These are phyloP conservation scores for Butastur rufipennis DNA, from an alignment of 2,113 vertebrate genomes.

Conservation along the genomic window DNA sequence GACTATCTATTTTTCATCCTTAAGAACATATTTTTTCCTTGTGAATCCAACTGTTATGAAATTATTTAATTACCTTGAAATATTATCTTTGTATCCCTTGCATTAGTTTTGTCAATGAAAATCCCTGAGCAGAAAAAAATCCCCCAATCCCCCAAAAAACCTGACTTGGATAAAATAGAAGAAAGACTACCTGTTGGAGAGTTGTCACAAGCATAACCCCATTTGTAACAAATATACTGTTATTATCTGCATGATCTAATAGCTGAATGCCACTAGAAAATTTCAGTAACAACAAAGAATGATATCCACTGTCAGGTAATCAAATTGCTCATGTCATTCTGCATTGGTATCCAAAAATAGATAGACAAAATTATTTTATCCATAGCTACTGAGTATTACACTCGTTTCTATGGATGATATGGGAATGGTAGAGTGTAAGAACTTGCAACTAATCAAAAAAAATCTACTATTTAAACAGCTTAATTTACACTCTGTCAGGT, in stretches of 20 bases:
- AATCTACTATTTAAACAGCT: not conserved
- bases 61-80: not conserved
- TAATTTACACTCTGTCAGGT: not conserved
- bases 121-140: not conserved
- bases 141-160: fast-evolving
- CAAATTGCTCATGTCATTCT: not conserved
- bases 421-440: not conserved
- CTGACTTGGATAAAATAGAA: not conserved
- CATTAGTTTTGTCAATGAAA: not conserved
- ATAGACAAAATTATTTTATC: not conserved
- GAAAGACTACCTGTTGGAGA: not conserved
- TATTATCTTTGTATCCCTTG: not conserved
- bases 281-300: not conserved
- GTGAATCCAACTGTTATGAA: not conserved
- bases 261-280: not conserved
- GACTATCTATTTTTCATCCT: not conserved
- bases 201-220: not conserved
- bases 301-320: not conserved
- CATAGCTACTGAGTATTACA: not conserved
- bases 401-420: not conserved
- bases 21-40: not conserved
- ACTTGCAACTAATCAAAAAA: not conserved
- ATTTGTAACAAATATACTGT: not conserved
- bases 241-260: not conserved
- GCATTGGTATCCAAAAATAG: not conserved